Percentiles rank a stretch among this genome's conserved stretches.
Evolutionary conservation across 2,113 vertebrate species (phyloP).

Genomic region (Pyxicephalus adspersus): DNA sequence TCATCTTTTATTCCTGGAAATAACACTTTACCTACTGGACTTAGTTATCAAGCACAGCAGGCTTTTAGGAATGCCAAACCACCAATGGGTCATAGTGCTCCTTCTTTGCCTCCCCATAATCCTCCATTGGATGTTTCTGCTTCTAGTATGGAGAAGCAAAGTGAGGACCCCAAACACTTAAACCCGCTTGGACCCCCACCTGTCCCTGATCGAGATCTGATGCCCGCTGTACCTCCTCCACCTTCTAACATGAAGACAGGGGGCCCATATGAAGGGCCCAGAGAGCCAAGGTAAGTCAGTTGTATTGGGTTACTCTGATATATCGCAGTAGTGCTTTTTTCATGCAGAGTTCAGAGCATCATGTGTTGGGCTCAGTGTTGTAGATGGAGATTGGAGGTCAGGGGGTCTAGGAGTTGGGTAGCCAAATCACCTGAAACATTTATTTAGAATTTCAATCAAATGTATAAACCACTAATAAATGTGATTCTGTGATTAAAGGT

Average conservation of each 20-base stretch:
- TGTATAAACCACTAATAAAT: too few species aligned
- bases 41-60: neutral
- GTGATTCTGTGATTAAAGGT: too few species aligned
- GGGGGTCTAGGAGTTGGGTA: too few species aligned
- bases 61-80: neutral
- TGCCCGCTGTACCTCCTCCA: neutral
- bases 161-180: neutral
- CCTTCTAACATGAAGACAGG: neutral
- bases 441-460: too few species aligned
- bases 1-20: neutral
- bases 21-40: neutral
- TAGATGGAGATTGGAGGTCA: too few species aligned
- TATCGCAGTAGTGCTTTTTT: too few species aligned
- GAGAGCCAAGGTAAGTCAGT: neutral
- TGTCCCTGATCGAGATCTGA: neutral
- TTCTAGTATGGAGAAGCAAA: neutral
- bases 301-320: neutral
- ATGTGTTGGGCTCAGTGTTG: too few species aligned
- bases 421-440: too few species aligned
- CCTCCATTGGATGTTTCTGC: neutral
- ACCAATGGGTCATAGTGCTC: neutral
- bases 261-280: neutral
- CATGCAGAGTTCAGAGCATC: too few species aligned
- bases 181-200: neutral
- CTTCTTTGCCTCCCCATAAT: neutral